Evolutionary conservation across 2,888 invertebrate species (phyloP), one percentile per base, ranked within the genome.

Genomic region (Lydus trimaculatus): DNA sequence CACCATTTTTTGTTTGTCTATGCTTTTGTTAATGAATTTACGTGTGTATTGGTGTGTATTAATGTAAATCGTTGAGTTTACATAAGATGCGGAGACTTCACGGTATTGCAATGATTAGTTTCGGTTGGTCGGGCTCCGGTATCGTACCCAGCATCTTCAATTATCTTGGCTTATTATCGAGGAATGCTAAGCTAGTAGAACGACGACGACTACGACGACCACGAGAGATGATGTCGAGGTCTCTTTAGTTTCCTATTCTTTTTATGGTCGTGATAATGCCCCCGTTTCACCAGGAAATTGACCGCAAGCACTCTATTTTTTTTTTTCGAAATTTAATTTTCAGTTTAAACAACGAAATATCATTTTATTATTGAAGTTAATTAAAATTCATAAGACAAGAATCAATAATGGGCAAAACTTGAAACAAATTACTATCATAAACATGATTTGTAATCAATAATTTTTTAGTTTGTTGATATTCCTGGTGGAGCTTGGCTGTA

Each of bases 131-230:
- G 63, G 59, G 31, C 33, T 25, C 43, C 63, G 58, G 65, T 69
- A 69, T 69, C 69, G 69, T 69, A 69, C 69, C 63, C 61, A 59
- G 56, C 69, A 69, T 69, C 69, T 69, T 69, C 69, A 69, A 69
- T 69, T 69, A 69, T 69, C 69, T 69, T 62, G 61, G 62, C 69
- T 69, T 69, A 69, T 69, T 69, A 69, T 69, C 69, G 69, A 65
- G 65, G 69, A 69, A 69, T 69, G 69, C 69, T 69, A 69, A 65
- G 69, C 65, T 65, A 63, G 69, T 64, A 60, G 65, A 69, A 65
- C 69, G 65, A 36, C n/a, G 43, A 43, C n/a, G 17, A n/a, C n/a
- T 5, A n/a, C 43, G 11, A 33, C 33, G 31, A 48, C 39, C 2
- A 28, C 4, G 31, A 43, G 63, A 62, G 65, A 69, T 58, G 43